These are phyloP conservation scores for Pelobates cultripes DNA, from an alignment of 2,797 vertebrate genomes.

Conservation along the genomic window DNA sequence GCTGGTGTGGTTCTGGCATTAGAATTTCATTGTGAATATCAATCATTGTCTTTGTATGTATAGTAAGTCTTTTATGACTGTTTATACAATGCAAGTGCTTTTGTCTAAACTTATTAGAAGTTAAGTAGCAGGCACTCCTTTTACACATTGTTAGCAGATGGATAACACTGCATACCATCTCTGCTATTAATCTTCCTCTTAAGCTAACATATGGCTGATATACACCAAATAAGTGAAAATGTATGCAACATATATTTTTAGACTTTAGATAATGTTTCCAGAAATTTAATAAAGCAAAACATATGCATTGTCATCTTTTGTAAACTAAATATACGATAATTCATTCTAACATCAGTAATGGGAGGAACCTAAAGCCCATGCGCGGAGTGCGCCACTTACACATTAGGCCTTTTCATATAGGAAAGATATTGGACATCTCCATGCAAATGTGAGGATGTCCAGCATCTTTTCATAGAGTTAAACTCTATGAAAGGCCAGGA, in stretches of 20 bases:
- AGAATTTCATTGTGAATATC: slow-evolving; percentile 37
- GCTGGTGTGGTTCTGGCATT: slow-evolving; percentile 20
- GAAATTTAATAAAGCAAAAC: background rate
- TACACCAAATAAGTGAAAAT: slow-evolving; percentile 20
- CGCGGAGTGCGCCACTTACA: too few species aligned
- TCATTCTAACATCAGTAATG: too few species aligned
- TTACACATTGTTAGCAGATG: slow-evolving; percentile 46
- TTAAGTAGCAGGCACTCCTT: slow-evolving; percentile 48
- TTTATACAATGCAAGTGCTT: slow-evolving; percentile 51
- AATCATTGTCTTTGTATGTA: slow-evolving; percentile 52
- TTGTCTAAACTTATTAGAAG: slow-evolving; percentile 51
- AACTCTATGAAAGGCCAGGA: too few species aligned
- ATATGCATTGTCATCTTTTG: too few species aligned
- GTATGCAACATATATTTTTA: slow-evolving; percentile 13
- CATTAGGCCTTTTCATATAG: too few species aligned
- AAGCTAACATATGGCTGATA: slow-evolving; percentile 20
- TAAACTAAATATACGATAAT: too few species aligned
- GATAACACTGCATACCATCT: slow-evolving; percentile 51
- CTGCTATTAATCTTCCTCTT: slow-evolving; percentile 45
- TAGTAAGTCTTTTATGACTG: slow-evolving; percentile 40
- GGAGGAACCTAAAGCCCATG: too few species aligned
- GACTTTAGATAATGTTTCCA: slow-evolving; percentile 20
- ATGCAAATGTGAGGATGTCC: too few species aligned
- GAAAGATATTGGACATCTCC: too few species aligned
- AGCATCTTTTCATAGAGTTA: too few species aligned